Evolutionary conservation across 2,888 invertebrate genomes (phyloP).

Genomic region (Scotopteryx bipunctaria): DNA sequence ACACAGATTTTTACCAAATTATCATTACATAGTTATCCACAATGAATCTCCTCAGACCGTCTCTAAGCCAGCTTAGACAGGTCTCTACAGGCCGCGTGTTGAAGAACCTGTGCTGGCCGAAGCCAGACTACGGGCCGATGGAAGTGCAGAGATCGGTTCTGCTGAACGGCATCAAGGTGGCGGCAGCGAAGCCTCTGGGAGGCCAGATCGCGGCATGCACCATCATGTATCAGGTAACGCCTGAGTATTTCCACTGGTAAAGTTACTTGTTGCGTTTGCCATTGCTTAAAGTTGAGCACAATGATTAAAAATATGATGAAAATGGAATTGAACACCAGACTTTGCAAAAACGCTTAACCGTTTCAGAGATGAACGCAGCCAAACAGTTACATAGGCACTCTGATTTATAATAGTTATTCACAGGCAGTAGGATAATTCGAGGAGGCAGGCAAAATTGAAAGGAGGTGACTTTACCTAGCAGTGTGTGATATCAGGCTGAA

Average conservation of each 20-base stretch:
- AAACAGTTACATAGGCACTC: no score
- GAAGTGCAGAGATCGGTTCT: conserved; percentile 57
- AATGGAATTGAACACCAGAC: no score
- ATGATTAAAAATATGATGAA: no score
- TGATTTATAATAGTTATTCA: no score
- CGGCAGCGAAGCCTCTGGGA: conserved; percentile 53
- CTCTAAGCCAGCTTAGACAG: conserved; percentile 23
- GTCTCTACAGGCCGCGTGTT: conserved; percentile 34
- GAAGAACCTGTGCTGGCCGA: conserved; percentile 39
- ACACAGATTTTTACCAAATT: background rate
- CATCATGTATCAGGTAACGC: conserved; percentile 68
- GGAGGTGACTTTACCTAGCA: no score
- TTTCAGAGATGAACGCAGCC: no score
- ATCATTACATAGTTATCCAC: background rate
- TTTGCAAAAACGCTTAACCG: no score
- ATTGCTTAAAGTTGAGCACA: no score
- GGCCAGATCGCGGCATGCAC: conserved; percentile 62
- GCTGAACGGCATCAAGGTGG: conserved; percentile 61
- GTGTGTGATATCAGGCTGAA: no score
- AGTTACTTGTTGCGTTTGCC: no score
- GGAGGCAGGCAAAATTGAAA: no score
- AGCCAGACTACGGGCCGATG: conserved; percentile 58
- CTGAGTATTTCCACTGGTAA: background rate
- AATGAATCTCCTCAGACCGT: conserved; percentile 7
- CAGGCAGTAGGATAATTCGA: no score